Evolutionary conservation across 2,888 invertebrate genomes (phyloP), one percentile per base, ranked within the genome.

Genomic region (Dinocampus coccinellae): DNA sequence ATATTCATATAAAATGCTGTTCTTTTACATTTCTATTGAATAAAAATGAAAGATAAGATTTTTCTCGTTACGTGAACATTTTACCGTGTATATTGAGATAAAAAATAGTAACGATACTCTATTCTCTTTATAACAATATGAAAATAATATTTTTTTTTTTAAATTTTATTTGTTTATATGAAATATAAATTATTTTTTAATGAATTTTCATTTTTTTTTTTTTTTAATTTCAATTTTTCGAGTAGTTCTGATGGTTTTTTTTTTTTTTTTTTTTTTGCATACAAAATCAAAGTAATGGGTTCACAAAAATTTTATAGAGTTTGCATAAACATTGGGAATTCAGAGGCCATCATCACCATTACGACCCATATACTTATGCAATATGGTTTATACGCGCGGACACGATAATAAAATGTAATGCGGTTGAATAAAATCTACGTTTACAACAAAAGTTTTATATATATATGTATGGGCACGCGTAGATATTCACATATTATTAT

Each of bases 11-110:
- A 79, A 80, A 79, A 81, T 64, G 69, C 42, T 20, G 26, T 42
- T 65, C 62, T 70, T 66, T 70, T 75, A 78, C 80, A 82, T 80
- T 77, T 77, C 66, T 81, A 82, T 82, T 82, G 76, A 69, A 42
- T 65, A 55, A 66, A 69, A 65, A 67, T 52, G 58, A 42, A 58
- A 74, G 82, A 82, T 81, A 81, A 81, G 77, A 68, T 47, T 60
- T 58, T 77, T 60, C 75, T 75, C 52, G 68, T 76, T 77, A 75
- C 70, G 72, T 75, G 66, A n/a, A n/a, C n/a, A 39, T 3, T n/a
- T n/a, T 39, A 39, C 2, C 72, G n/a, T n/a, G n/a, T n/a, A n/a
- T n/a, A n/a, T n/a, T n/a, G n/a, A n/a, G n/a, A n/a, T n/a, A n/a
- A n/a, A n/a, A n/a, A n/a, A n/a, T n/a, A n/a, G n/a, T n/a, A n/a